A percentile compares a stretch with the other conserved stretches of the same genome.
phyloP scores from a whole-genome alignment of 53 echinoderm and acorn worm genomes.

The Stichopus horrens region DNA sequence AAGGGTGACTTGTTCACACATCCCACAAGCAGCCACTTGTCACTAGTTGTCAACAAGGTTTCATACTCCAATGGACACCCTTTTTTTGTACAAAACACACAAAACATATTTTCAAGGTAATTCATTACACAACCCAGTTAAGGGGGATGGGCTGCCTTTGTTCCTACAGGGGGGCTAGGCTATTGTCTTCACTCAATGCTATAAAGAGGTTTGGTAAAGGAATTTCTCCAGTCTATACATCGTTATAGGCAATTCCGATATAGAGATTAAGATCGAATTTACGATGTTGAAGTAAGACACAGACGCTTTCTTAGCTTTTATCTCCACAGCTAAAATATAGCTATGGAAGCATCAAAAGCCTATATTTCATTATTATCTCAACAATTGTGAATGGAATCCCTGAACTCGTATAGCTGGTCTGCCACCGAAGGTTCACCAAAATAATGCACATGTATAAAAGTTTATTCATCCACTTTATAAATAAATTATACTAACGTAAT shows the following conservation, averaged over 20 bases:
- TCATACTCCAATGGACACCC: constrained; percentile 22
- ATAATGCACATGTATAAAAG: too few relatives aligned
- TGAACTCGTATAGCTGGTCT: too few relatives aligned
- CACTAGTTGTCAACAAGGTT: constrained; percentile 18
- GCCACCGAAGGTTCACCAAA: too few relatives aligned
- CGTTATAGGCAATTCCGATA: background rate
- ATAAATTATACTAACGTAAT: too few relatives aligned
- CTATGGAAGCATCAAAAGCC: too few relatives aligned
- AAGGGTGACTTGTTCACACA: background rate
- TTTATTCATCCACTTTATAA: too few relatives aligned
- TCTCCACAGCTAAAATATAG: too few relatives aligned
- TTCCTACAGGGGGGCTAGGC: constrained; percentile 27
- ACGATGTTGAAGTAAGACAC: background rate
- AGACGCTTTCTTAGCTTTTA: too few relatives aligned
- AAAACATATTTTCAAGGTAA: constrained; percentile 24
- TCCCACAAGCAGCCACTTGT: too few relatives aligned
- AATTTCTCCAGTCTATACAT: constrained; percentile 1
- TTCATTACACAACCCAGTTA: constrained; percentile 27
- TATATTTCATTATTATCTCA: too few relatives aligned
- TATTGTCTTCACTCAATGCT: constrained; percentile 15
- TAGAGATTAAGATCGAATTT: background rate
- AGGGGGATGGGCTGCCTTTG: constrained; percentile 43
- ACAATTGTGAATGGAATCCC: too few relatives aligned
- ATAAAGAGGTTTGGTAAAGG: background rate
- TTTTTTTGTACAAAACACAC: constrained; percentile 1